phyloP scores from a whole-genome alignment of 2,888 invertebrate genomes.

The Spialia ferax region DNA sequence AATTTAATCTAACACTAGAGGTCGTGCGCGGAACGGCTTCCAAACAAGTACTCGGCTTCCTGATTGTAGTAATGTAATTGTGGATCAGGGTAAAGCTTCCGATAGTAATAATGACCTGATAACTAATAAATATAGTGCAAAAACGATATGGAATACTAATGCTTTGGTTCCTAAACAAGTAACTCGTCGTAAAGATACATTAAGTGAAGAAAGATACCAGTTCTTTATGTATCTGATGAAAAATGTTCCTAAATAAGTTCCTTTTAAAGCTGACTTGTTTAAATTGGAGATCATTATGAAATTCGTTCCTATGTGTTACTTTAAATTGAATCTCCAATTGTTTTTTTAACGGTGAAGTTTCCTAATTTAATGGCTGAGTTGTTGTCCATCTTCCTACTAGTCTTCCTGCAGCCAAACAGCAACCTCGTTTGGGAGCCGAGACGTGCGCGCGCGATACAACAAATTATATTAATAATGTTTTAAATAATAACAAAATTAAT shows the following conservation, averaged over 20 bases:
- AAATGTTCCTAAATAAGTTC: constrained; percentile 52
- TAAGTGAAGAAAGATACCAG: not conserved
- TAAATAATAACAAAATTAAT: constrained; percentile 83
- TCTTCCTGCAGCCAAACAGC: constrained; percentile 77
- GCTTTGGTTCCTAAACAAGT: constrained; percentile 33
- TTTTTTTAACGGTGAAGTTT: constrained; percentile 34
- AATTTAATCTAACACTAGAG: constrained; percentile 83
- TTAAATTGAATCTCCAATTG: constrained; percentile 12
- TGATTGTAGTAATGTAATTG: constrained; percentile 72
- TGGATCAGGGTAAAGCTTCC: constrained; percentile 75
- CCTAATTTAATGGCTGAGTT: constrained; percentile 23
- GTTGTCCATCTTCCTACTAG: constrained; percentile 68
- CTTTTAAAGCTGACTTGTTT: constrained; percentile 44
- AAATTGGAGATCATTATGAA: constrained; percentile 32
- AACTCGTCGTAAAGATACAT: not conserved
- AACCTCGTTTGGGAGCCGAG: constrained; percentile 61
- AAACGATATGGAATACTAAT: constrained; percentile 22
- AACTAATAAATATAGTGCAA: constrained; percentile 38
- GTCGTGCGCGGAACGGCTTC: constrained; percentile 68
- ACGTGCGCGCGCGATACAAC: constrained; percentile 75
- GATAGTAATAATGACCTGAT: constrained; percentile 39
- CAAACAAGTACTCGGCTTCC: constrained; percentile 57
- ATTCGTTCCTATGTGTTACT: constrained; percentile 13
- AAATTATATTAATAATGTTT: constrained; percentile 86
- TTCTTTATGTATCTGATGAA: constrained; percentile 8